Evolutionary conservation across 2,888 invertebrate genomes (phyloP), one percentile per base, ranked within the genome.

Genomic region (Nomada flava): DNA sequence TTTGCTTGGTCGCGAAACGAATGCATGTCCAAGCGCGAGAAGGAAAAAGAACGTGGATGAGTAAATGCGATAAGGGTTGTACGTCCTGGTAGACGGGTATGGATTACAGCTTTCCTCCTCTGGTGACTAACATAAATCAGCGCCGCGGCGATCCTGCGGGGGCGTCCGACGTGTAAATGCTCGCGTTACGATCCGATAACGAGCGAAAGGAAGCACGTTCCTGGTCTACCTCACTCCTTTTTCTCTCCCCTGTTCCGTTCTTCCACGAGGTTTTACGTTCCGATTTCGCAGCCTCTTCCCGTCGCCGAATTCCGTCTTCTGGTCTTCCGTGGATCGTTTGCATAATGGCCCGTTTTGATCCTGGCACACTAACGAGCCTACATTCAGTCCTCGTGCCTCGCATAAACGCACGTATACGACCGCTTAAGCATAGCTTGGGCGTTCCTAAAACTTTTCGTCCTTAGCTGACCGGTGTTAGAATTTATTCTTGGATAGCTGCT

Each of bases 141-240:
- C 88, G 82, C 87, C 50, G 36, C 72, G 82, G 79, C 86, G 85
- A 89, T 88, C 81, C 87, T 91, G 91, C 91, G 91, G 91, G 91
- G 91, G 91, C 91, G 91, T 89, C 79, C 86, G 88, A 91, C 92
- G 92, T 92, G 92, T 92, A 92, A 92, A 92, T 92, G 91, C 91
- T 92, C 91, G 91, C 91, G 91, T 91, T 92, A 91, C 92, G 91
- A 92, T 91, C 92, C 91, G 92, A 92, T 92, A 92, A 91, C 90
- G 90, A 89, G 88, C 86, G 82, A 85, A 83, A 86, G 86, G 89
- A 86, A 89, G 87, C 90, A 80, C 84, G 79, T 88, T 79, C 82
- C 83, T 83, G 83, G 85, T 79, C 77, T 76, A 62, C 81, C 75
- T 80, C 76, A 63, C 64, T 63, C 65, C 76, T 68, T 65, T 71